phyloP scores from a whole-genome alignment of 2,888 invertebrate species.

The Ecdyonurus torrentis region DNA sequence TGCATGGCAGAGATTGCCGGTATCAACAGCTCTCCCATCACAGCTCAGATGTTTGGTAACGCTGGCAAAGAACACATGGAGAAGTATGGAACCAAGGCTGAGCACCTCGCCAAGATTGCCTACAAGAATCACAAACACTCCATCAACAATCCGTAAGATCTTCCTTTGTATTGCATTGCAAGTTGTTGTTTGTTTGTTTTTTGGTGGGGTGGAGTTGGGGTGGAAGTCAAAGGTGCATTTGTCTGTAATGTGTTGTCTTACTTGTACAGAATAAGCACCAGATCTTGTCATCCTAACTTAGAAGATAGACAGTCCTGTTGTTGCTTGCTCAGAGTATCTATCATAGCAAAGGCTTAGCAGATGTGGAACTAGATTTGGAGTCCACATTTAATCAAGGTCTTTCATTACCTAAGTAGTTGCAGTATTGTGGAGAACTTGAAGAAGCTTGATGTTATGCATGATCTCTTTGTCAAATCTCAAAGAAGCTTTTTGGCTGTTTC shows the following conservation, averaged over 20 bases:
- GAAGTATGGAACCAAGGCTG: conserved; percentile 80
- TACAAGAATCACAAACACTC: conserved; percentile 97
- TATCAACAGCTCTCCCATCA: conserved; percentile 65
- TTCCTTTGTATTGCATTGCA: neutral
- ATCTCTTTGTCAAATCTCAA: no score
- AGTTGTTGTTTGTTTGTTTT: neutral
- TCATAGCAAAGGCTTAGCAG: no score
- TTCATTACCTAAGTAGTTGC: no score
- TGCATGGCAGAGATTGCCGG: conserved; percentile 72
- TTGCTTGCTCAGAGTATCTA: no score
- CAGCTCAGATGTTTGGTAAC: conserved; percentile 92
- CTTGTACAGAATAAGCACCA: neutral
- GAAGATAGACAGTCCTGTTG: no score
- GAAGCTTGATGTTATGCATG: no score
- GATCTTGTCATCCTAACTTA: neutral
- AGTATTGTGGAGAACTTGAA: no score
- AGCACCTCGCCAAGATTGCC: conserved; percentile 95
- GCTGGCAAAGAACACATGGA: conserved; percentile 93
- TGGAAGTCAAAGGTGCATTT: neutral
- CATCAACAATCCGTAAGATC: conserved; percentile 72
- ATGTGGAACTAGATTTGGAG: no score
- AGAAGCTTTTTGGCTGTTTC: no score
- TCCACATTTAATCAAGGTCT: no score
- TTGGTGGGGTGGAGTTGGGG: neutral
- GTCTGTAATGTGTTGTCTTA: neutral